Base-by-base conservation (phyloP, 2,888 invertebrate species). In the Eupithecia vulgata region DNA sequence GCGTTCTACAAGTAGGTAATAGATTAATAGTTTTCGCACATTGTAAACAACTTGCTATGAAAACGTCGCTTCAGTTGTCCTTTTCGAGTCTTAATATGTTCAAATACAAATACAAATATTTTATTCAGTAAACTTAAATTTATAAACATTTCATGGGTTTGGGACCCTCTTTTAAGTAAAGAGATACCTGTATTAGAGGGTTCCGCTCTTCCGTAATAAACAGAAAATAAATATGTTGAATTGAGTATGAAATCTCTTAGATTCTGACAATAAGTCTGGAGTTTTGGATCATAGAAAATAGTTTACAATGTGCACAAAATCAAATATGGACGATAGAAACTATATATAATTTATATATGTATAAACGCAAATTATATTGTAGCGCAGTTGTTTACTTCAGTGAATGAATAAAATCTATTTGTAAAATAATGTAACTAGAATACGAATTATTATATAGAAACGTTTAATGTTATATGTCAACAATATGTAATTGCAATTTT, bases 391-490 rank as follows among this genome's bases (percentile, higher is more conserved):
- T 21, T 64, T 35, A 64, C 40, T 65, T 65, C 65, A 40, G 65
- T 65, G 65, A 65, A 40, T 65, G 40, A 21, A 21, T 40, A 25
- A 64, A 64, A 40, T 64, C 6, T 37, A 65, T 64, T 61, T 65
- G 40, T 65, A 25, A 35, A n/a, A 62, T 64, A 64, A 40, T 25
- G 15, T 65, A 65, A 15, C 40, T 65, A 65, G 21, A 42, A 40
- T 40, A 65, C 21, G 5, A 37, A 64, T 35, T 25, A 65, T 40
- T 65, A 65, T 37, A 64, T 6, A 37, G 5, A n/a, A 64, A 35
- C 6, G 30, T 30, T 25, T 61, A 6, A 25, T n/a, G 25, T 25
- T 25, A 13, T 64, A n/a, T n/a, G n/a, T 64, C 8, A 64, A 17
- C 62, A 62, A n/a, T 8, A 64, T n/a, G n/a, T n/a, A n/a, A 13